These are phyloP conservation scores for Sebastes trivittatus DNA, from an alignment of 2,797 vertebrate genomes.

Conservation along the genomic window DNA sequence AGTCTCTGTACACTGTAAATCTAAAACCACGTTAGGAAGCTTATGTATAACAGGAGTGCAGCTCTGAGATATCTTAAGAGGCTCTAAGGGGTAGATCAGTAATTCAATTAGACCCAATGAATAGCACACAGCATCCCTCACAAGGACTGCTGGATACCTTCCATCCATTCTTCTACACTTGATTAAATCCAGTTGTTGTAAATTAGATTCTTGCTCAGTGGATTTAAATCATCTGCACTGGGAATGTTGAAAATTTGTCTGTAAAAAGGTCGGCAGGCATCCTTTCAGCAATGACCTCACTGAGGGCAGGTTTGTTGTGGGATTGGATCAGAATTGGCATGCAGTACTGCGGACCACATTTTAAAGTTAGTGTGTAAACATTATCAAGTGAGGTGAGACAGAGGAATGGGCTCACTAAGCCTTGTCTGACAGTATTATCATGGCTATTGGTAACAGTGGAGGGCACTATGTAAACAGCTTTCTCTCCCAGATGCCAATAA, in stretches of 20 bases:
- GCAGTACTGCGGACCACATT: constrained; percentile 22
- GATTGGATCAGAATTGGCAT: constrained; percentile 14
- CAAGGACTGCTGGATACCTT: constrained; percentile 55
- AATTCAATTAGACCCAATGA: constrained; percentile 65
- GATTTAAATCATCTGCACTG: constrained; percentile 29
- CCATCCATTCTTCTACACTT: constrained; percentile 58
- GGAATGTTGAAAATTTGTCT: constrained; percentile 37
- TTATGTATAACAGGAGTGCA: constrained; percentile 31
- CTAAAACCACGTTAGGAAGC: constrained; percentile 22
- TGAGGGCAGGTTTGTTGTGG: constrained; percentile 6
- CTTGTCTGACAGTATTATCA: constrained; percentile 65
- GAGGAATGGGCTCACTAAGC: constrained; percentile 48
- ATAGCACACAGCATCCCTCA: constrained; percentile 52
- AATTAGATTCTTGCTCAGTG: constrained; percentile 57
- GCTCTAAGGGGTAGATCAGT: constrained; percentile 37
- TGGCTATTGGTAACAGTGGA: constrained; percentile 56
- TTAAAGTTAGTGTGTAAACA: constrained; percentile 57
- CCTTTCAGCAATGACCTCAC: constrained; percentile 34
- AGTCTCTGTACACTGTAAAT: constrained; percentile 1
- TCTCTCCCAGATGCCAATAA: constrained; percentile 62
- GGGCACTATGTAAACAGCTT: constrained; percentile 65
- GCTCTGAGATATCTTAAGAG: constrained; percentile 20
- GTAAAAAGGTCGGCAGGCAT: constrained; percentile 21
- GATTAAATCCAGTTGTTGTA: constrained; percentile 67
- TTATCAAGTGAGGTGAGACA: constrained; percentile 46